Conservation (phyloP, 2,888 invertebrate species). For the Coleophora deauratella region DNA sequence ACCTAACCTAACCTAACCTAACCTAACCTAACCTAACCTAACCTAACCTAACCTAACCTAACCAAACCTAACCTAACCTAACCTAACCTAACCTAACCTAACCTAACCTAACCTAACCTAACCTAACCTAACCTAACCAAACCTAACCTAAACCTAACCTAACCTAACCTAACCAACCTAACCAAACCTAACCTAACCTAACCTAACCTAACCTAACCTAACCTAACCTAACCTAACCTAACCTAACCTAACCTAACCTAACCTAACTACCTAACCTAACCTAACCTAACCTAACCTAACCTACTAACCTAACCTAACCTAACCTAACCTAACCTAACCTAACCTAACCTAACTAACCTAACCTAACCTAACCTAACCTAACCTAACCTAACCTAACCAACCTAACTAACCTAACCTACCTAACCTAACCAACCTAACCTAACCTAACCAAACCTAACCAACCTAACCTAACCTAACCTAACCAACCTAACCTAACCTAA, state of each 20-base stretch:
- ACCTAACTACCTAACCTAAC: conserved; percentile 2
- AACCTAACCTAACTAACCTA: conserved; percentile 10
- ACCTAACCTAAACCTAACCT: conserved; percentile 11
- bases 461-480: conserved; percentile 12
- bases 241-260: conserved; percentile 10
- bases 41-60: conserved; percentile 12
- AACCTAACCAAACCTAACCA: conserved; percentile 10
- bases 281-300: conserved; percentile 11
- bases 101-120: conserved; percentile 11
- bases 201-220: conserved; percentile 10
- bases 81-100: conserved; percentile 11
- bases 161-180: conserved; percentile 11
- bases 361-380: conserved; percentile 11
- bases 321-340: conserved; percentile 10
- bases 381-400: conserved; percentile 10
- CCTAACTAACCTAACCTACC: conserved; percentile 6
- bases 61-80: conserved; percentile 11
- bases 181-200: conserved; percentile 10
- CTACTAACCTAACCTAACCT: conserved; percentile 12
- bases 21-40: conserved; percentile 11
- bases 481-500: conserved; percentile 10
- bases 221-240: conserved; percentile 11
- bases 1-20: conserved; percentile 10
- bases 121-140: conserved; percentile 12
- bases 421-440: conserved; percentile 10